Base-by-base conservation (phyloP, 1,140 invertebrate genomes). In the Archegozetes longisetosus region DNA sequence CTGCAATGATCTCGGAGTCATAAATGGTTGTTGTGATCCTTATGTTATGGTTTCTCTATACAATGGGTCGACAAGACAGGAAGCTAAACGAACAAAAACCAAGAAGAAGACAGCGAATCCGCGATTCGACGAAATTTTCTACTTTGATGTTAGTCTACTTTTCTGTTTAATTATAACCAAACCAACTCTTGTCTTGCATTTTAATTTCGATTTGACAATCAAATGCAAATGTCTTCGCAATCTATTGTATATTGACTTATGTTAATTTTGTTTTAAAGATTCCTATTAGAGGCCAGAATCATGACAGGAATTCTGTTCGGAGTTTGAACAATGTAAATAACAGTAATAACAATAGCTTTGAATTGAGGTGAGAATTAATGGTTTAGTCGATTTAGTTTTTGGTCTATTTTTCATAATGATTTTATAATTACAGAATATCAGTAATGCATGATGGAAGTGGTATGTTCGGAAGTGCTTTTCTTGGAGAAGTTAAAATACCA, bases 11-110 rank as follows among this genome's bases (percentile, higher is more conserved):
- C 75, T 93, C 68, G 85, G 86, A 57, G 82, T 88, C 61, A 86
- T 85, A 69, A 88, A 89, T 75, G 86, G 86, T 68, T 81, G 83
- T 66, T 93, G 88, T 77, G 88, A 93, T 77, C 86, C 88, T 2
- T 90, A 84, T 72, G 86, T 86, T 62, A 78, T 82, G 60, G 82
- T 88, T 64, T 83, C 83, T 28, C 80, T 90, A 52, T 75, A 80
- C 28, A 86, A 86, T 72, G 46, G 17, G 14, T 80, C 80, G 66
- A 89, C 85, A 52, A 73, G 82, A 82, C 62, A 84, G 85, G 80
- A 88, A 64, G 79, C 79, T n/a, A 85, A 83, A 70, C 80, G 83
- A 66, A 90, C 88, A 17, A 88, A 86, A 74, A 82, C 84, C 49
- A 83, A 81, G 69, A 90, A 89, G 74, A 92, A 91, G 76, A 91